A percentile compares a stretch with the other conserved stretches of the same genome.
phyloP scores from a whole-genome alignment of 1,140 invertebrate genomes.

The Apis cerana region DNA sequence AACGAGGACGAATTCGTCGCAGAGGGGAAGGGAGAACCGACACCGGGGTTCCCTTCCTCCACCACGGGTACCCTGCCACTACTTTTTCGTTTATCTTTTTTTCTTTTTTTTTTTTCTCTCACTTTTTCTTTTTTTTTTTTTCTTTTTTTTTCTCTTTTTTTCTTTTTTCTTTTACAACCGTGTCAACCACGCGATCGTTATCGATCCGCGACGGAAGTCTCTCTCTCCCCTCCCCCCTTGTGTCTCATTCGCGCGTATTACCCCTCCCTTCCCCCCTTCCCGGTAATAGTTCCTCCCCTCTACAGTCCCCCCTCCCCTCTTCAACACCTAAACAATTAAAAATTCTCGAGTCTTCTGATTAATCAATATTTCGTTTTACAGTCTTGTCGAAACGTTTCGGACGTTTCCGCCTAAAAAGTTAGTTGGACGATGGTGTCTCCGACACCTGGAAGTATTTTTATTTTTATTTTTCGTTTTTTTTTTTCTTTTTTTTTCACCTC shows the following conservation, averaged over 20 bases:
- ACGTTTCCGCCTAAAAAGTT: constrained; percentile 73
- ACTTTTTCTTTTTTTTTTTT: not conserved
- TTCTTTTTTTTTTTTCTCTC: constrained; percentile 21
- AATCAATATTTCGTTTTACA: constrained; percentile 74
- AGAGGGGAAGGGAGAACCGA: not conserved
- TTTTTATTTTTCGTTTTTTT: not conserved
- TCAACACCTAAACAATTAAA: constrained; percentile 70
- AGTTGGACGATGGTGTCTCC: constrained; percentile 78
- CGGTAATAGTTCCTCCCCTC: constrained; percentile 52
- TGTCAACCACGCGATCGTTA: constrained; percentile 29
- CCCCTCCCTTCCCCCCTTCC: not conserved
- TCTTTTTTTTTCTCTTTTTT: constrained; percentile 11
- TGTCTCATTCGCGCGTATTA: constrained; percentile 9
- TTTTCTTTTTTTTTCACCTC: not conserved
- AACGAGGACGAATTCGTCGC: constrained; percentile 35
- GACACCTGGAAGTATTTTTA: constrained; percentile 72
- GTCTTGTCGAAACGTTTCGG: constrained; percentile 76
- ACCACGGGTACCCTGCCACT: constrained; percentile 34
- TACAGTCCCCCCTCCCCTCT: constrained; percentile 40
- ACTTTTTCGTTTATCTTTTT: constrained; percentile 15
- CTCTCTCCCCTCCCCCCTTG: not conserved
- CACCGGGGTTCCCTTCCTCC: not conserved
- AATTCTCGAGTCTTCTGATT: constrained; percentile 76
- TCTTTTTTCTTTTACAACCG: constrained; percentile 41
- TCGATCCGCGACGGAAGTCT: constrained; percentile 36